Conservation (phyloP, 2,113 vertebrate genomes). For the Bathybates hornii region DNA sequence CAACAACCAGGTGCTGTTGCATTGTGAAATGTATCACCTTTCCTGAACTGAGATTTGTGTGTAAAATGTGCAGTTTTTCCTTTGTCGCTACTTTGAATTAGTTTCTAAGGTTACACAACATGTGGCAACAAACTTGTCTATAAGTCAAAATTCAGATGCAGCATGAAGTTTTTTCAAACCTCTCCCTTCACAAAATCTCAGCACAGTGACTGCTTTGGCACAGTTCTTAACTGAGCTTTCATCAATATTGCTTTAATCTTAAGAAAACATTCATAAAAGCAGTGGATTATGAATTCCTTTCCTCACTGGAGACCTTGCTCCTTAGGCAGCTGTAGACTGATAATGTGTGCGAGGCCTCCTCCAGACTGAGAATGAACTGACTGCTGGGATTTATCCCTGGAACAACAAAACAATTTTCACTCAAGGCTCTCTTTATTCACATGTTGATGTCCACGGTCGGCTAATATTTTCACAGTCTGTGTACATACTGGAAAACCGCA, state of each 20-base stretch:
- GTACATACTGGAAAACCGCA: not conserved
- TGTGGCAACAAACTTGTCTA: not conserved
- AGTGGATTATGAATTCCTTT: slow-evolving; percentile 17
- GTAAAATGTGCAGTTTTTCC: not conserved
- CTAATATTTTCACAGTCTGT: not conserved
- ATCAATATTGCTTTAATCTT: not conserved
- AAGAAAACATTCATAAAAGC: not conserved
- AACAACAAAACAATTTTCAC: not conserved
- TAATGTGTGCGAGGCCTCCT: not conserved
- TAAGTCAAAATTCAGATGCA: not conserved
- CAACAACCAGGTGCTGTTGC: not conserved
- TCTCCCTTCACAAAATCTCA: not conserved
- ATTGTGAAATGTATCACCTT: not conserved
- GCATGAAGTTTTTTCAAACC: not conserved
- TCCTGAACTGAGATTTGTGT: not conserved
- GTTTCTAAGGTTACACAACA: not conserved
- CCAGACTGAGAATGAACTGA: not conserved
- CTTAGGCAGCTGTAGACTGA: slow-evolving; percentile 1
- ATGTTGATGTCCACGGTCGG: not conserved
- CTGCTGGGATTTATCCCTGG: not conserved
- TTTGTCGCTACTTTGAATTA: not conserved
- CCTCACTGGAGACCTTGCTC: not conserved
- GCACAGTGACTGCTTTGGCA: not conserved
- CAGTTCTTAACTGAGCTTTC: not conserved
- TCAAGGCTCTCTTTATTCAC: slow-evolving; percentile 20